Evolutionary conservation across 1,140 invertebrate species (phyloP).

Genomic region (Aphelenchoides fujianensis): DNA sequence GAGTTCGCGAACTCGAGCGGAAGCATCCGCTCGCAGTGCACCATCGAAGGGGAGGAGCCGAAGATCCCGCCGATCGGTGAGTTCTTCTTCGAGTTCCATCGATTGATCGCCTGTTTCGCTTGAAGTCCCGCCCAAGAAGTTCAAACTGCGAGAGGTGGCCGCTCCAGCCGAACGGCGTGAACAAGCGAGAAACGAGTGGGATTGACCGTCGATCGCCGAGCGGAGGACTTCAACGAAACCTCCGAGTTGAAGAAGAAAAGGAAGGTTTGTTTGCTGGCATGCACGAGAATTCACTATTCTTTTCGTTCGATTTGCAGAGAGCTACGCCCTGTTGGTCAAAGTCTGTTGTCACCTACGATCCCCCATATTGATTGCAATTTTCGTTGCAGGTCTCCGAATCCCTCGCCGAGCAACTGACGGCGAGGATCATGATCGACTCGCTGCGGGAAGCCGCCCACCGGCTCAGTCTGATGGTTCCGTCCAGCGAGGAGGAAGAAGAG

Average conservation of each 20-base stretch:
- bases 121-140: constrained; percentile 7
- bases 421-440: constrained; percentile 54
- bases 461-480: background rate
- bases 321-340: constrained; percentile 56
- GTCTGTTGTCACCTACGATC: no score
- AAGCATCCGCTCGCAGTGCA: background rate
- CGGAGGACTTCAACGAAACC: constrained; percentile 44
- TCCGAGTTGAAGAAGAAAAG: constrained; percentile 31
- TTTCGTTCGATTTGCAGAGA: constrained; percentile 45
- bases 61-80: constrained; percentile 11
- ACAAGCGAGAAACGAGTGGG: background rate
- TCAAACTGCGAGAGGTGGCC: background rate
- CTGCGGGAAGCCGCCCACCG: constrained; percentile 40
- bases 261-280: constrained; percentile 44
- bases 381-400: no score
- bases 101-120: background rate
- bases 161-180: constrained; percentile 1
- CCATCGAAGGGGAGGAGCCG: constrained; percentile 4
- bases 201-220: constrained; percentile 13
- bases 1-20: constrained; percentile 30
- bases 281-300: no score
- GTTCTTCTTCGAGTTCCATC: background rate
- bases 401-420: constrained; percentile 52
- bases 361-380: no score
- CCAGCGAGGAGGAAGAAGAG: background rate